Evolutionary conservation across 2,888 invertebrate genomes (phyloP).

Genomic region (Thysanoteuthis rhombus): DNA sequence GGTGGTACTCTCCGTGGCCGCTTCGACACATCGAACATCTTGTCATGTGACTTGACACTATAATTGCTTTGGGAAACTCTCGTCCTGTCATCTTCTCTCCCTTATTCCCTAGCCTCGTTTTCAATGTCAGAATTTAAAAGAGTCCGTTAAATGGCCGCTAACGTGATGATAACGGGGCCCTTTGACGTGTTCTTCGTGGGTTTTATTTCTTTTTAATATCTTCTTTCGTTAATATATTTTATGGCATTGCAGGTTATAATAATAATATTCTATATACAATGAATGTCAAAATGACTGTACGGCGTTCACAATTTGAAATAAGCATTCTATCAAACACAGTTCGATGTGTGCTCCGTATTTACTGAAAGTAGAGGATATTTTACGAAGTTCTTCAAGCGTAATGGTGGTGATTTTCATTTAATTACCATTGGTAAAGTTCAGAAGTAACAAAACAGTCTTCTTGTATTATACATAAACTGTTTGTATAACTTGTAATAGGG

Average conservation of each 20-base stretch:
- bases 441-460: too few species aligned
- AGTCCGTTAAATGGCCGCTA: not conserved
- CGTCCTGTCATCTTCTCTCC: not conserved
- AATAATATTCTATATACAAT: not conserved
- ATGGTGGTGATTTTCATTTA: too few species aligned
- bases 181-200: not conserved
- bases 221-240: too few species aligned
- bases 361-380: not conserved
- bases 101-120: not conserved
- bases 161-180: not conserved
- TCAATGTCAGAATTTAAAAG: not conserved
- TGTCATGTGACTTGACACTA: constrained; percentile 12
- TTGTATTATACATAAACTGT: too few species aligned
- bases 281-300: not conserved
- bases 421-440: too few species aligned
- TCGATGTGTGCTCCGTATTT: not conserved
- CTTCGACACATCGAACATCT: not conserved
- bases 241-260: not conserved
- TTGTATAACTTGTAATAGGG: too few species aligned
- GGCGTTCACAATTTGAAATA: not conserved
- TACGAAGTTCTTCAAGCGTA: not conserved
- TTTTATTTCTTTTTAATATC: not conserved
- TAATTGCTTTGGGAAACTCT: not conserved
- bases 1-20: not conserved
- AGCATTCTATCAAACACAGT: not conserved